Base-by-base conservation (phyloP, 2,797 vertebrate genomes). In the Etheostoma perlongum region DNA sequence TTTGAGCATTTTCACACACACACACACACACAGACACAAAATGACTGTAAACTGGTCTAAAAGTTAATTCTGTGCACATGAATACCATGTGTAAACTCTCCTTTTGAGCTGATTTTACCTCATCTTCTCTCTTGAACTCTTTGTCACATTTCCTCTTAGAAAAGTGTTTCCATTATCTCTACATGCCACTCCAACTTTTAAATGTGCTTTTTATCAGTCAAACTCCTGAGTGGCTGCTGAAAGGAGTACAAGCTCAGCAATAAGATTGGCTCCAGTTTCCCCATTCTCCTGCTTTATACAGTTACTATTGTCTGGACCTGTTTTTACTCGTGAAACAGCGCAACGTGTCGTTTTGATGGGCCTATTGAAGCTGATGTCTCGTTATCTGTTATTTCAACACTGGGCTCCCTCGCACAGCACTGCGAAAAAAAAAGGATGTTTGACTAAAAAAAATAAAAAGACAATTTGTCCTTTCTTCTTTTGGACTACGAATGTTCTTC, bases 331-430 rank as follows among this genome's bases (percentile, higher is more conserved):
- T 84, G 85, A 78, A 82, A 71, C 70, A 19, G 72, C 71, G 82
- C 79, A 83, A 72, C 85, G 66, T 23, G 15, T 70, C n/a, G 42
- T 86, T 78, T 84, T 82, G 85, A 91, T 85, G 85, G 58, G 74
- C 85, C 85, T 74, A 85, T 76, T 87, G 85, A 88, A 88, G 78
- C 79, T 25, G 14, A 68, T 58, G 74, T 70, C 83, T 91, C 54
- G 79, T 90, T 91, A 86, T 85, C 79, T 72, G 79, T 90, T 86
- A 85, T 88, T 85, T 90, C 77, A 57, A 81, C 83, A 67, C 80
- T 27, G 36, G 52, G 69, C 75, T 82, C 64, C 27, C 68, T 85
- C 84, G 77, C 81, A 84, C 77, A 81, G 66, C 70, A 61, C 69
- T 0, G 40, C 42, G 1, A 69, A 33, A 80, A 55, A 61, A 40